Conservation (phyloP, 1,140 invertebrate genomes). For the Diplogasteroides magnus region DNA sequence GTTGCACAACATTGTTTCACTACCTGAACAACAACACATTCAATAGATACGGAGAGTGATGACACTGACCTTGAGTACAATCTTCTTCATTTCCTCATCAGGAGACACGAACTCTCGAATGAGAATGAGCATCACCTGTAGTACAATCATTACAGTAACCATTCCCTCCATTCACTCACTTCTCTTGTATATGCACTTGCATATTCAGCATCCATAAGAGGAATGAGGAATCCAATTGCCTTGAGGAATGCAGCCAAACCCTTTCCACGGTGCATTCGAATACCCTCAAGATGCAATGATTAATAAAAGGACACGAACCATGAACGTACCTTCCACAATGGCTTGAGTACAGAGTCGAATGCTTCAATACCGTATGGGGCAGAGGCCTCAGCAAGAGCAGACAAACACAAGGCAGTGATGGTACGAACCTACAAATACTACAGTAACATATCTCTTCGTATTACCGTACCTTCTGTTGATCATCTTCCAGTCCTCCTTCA, state of each 20-base stretch:
- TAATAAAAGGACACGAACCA: background rate
- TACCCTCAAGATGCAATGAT: constrained; percentile 62
- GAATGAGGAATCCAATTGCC: constrained; percentile 97
- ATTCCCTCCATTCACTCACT: no score
- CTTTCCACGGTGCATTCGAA: constrained; percentile 92
- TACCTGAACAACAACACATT: constrained; percentile 64
- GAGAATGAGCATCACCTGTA: constrained; percentile 79
- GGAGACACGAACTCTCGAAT: constrained; percentile 99
- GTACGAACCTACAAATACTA: constrained; percentile 65
- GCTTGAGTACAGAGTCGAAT: constrained; percentile 97
- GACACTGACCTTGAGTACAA: constrained; percentile 81
- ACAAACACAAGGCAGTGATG: constrained; percentile 95
- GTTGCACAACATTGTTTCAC: constrained; percentile 99
- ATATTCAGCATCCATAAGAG: constrained; percentile 99
- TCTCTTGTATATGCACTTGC: constrained; percentile 98
- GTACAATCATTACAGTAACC: no score
- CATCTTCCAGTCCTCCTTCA: constrained; percentile 77
- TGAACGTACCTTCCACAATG: constrained; percentile 78
- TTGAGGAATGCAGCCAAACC: constrained; percentile 97
- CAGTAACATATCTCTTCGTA: background rate
- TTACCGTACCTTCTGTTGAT: constrained; percentile 65
- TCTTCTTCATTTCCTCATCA: constrained; percentile 99
- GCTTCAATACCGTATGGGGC: constrained; percentile 99
- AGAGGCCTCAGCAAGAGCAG: constrained; percentile 82
- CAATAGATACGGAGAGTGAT: background rate